These are phyloP conservation scores for Drosophila pseudotakahashii DNA, from an alignment of 2,888 invertebrate genomes.

Conservation along the genomic window DNA sequence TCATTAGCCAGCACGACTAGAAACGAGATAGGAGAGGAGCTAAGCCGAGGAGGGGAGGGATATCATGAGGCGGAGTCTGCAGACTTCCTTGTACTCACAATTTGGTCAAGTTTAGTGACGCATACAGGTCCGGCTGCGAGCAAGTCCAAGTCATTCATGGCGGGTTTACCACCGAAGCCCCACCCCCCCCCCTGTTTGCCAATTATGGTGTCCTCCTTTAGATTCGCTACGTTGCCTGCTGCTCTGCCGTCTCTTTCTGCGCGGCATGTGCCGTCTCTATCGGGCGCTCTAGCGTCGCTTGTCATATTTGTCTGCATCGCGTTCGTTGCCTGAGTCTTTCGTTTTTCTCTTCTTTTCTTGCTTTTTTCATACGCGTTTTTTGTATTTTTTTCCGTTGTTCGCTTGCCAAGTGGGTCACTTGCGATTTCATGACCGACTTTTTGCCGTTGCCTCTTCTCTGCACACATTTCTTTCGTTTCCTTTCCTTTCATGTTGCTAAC, in stretches of 20 bases:
- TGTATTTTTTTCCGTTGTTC: slow-evolving; percentile 40
- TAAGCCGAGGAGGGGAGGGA: not conserved
- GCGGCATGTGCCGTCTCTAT: slow-evolving; percentile 24
- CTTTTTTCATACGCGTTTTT: slow-evolving; percentile 16
- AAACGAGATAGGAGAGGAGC: not conserved
- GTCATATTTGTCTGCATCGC: slow-evolving; percentile 78
- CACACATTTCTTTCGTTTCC: slow-evolving; percentile 51
- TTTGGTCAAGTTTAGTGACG: slow-evolving; percentile 81
- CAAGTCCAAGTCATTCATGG: slow-evolving; percentile 55
- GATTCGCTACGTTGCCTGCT: slow-evolving; percentile 69
- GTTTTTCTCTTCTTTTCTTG: slow-evolving; percentile 45
- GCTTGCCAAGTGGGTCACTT: slow-evolving; percentile 83
- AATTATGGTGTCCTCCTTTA: slow-evolving; percentile 80
- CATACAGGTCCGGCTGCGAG: slow-evolving; percentile 73
- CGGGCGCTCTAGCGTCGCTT: slow-evolving; percentile 65
- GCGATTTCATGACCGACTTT: slow-evolving; percentile 84
- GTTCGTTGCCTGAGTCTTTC: slow-evolving; percentile 76
- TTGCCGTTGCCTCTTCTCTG: slow-evolving; percentile 45
- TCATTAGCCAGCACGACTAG: slow-evolving; percentile 45
- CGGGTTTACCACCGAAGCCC: slow-evolving; percentile 19
- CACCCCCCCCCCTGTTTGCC: slow-evolving; percentile 50
- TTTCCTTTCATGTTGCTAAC: slow-evolving; percentile 27
- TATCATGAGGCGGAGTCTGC: slow-evolving; percentile 34
- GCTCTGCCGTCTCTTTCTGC: slow-evolving; percentile 31
- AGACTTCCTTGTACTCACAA: slow-evolving; percentile 75